Evolutionary conservation across 2,113 vertebrate species (phyloP).

Genomic region (Notothenia rossii): DNA sequence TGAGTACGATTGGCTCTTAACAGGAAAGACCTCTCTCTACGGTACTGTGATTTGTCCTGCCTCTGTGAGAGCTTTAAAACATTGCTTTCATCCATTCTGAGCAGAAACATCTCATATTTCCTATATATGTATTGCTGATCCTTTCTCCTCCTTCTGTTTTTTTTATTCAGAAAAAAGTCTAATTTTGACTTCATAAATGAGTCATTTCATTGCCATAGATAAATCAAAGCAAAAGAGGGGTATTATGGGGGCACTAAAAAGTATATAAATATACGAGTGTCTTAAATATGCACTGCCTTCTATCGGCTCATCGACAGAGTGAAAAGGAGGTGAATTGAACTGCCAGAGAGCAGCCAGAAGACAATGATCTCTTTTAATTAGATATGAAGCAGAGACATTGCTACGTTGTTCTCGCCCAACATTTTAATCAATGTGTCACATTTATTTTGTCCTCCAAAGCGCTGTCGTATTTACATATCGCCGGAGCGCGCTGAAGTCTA

Average conservation of each 20-base stretch:
- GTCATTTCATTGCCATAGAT: conserved; percentile 38
- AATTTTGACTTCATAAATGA: conserved; percentile 33
- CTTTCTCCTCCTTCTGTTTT: neutral
- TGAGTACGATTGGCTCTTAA: neutral
- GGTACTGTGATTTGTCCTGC: neutral
- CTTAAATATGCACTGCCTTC: conserved; percentile 59
- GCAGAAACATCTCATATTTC: conserved; percentile 2
- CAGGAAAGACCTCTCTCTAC: neutral
- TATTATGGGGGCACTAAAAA: conserved; percentile 39
- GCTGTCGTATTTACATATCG: conserved; percentile 72
- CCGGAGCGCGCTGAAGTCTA: conserved; percentile 37
- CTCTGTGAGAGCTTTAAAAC: conserved; percentile 1
- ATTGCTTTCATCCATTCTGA: neutral
- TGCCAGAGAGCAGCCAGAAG: conserved; percentile 67
- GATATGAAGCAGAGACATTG: conserved; percentile 65
- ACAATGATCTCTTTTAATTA: conserved; percentile 83
- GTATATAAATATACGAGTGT: conserved; percentile 33
- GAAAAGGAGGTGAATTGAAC: conserved; percentile 71
- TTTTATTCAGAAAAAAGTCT: conserved; percentile 31
- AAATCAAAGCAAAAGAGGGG: conserved; percentile 45
- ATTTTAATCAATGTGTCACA: conserved; percentile 81
- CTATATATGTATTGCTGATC: neutral
- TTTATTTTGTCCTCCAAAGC: conserved; percentile 62
- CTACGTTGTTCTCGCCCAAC: conserved; percentile 61
- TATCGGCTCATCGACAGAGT: conserved; percentile 48